phyloP scores from a whole-genome alignment of 2,113 vertebrate genomes.

The Brachypteracias leptosomus region DNA sequence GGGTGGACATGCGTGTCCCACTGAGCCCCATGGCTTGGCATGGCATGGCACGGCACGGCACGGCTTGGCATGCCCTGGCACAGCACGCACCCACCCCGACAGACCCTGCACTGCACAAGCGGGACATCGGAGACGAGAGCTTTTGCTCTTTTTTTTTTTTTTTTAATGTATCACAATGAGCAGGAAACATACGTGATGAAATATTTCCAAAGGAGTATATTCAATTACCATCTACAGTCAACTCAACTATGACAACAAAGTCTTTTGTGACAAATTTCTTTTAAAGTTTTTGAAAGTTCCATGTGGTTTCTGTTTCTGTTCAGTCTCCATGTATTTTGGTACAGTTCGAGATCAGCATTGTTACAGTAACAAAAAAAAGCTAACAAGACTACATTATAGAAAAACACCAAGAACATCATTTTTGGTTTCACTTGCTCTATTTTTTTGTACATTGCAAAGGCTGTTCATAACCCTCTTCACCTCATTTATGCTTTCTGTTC shows the following conservation, averaged over 20 bases:
- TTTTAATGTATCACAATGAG: slow-evolving; percentile 99
- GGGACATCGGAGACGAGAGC: slow-evolving; percentile 65
- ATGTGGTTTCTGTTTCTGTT: slow-evolving; percentile 84
- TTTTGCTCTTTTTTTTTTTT: slow-evolving; percentile 93
- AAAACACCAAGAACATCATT: slow-evolving; percentile 99
- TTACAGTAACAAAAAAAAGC: slow-evolving; percentile 99
- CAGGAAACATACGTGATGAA: slow-evolving; percentile 99
- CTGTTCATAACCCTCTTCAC: slow-evolving; percentile 92
- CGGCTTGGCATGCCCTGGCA: accelerated
- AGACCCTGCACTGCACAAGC: slow-evolving; percentile 41
- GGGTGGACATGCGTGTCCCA: accelerated
- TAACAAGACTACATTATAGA: slow-evolving; percentile 99
- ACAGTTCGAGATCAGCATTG: slow-evolving; percentile 99
- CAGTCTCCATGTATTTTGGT: slow-evolving; percentile 98
- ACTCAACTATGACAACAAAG: slow-evolving; percentile 99
- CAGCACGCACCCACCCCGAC: background rate
- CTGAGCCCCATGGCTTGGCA: background rate
- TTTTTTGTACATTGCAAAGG: slow-evolving; percentile 99
- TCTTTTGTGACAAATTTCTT: slow-evolving; percentile 92
- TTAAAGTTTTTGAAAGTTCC: slow-evolving; percentile 95
- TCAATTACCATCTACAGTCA: slow-evolving; percentile 99
- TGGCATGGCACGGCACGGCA: background rate
- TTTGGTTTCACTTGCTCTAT: slow-evolving; percentile 99
- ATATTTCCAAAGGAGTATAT: slow-evolving; percentile 99
- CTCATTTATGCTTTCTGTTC: slow-evolving; percentile 79